These are phyloP conservation scores for Holothuria leucospilota DNA, from an alignment of 53 echinoderm and acorn worm species.

Conservation along the genomic window DNA sequence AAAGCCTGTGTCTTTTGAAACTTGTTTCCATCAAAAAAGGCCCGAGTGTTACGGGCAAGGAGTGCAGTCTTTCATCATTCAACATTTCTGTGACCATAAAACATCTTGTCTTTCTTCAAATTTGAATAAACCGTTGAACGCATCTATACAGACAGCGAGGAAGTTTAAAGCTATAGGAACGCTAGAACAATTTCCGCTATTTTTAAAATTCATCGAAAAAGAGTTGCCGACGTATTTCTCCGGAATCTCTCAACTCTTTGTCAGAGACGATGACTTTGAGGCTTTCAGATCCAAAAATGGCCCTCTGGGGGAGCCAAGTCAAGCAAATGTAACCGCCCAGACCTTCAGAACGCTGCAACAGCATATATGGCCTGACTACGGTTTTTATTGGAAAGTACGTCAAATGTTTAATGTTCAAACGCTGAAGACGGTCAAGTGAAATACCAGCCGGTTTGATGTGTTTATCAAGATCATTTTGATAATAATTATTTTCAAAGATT, in stretches of 20 bases:
- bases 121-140: background rate
- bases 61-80: constrained; percentile 19
- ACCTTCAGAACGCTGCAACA: background rate
- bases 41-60: constrained; percentile 11
- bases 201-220: constrained; percentile 22
- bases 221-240: constrained; percentile 12
- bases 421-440: too few relatives aligned
- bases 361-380: constrained; percentile 48
- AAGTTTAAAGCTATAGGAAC: constrained; percentile 18
- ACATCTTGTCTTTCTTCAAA: background rate
- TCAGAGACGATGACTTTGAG: constrained; percentile 22
- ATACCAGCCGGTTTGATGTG: too few relatives aligned
- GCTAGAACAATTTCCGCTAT: constrained; percentile 15
- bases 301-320: background rate
- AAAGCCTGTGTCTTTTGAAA: constrained; percentile 25
- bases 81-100: constrained; percentile 16
- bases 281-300: constrained; percentile 33
- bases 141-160: background rate
- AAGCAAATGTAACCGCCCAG: constrained; percentile 2
- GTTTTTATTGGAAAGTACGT: constrained; percentile 32
- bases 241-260: constrained; percentile 2
- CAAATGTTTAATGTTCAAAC: background rate
- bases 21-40: background rate
- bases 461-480: too few relatives aligned
- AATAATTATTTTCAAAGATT: too few relatives aligned